Evolutionary conservation across 2,888 invertebrate genomes (phyloP), one percentile per base, ranked within the genome.

Genomic region (Himalopsyche tibetana): DNA sequence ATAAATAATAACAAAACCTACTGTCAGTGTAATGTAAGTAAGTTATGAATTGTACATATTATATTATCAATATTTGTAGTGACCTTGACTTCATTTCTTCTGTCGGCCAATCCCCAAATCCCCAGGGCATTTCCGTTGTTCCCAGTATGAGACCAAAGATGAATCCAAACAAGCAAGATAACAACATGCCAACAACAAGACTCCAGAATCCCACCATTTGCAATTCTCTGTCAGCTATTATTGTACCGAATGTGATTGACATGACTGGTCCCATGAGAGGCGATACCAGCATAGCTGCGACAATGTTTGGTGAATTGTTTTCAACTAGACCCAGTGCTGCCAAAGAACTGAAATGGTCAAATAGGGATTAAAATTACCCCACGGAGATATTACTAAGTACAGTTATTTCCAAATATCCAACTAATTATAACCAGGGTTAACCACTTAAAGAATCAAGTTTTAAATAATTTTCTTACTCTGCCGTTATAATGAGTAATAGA

Each of bases 191-290:
- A 28, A 95, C 91, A 1, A 94, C 90, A 87, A 97, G 93, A 88
- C 95, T 95, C 87, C 95, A 94, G 63, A 97, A 93, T 4, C 97
- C 97, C 86, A 95, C 94, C 89, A 93, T 94, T 89, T 96, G 94
- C 9, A 97, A 93, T 88, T 94, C 93, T 89, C 94, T 92, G 90
- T 97, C 97, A 42, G 96, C 94, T 89, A 97, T 96, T 87, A 96
- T 96, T 38, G 95, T 94, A 9, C 97, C 97, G 90, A 97, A 97
- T 84, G 97, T 96, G 89, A 96, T 95, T n/a, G 97, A 97, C 95
- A 97, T 96, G 17, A 97, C 97, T 0, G 97, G 97, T 1, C 97
- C 97, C 96, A 96, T 96, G 15, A 96, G 92, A 0, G 96, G 96
- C 2, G 96, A 96, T 0, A 96, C 96, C 89, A 96, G 91, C 96